Conservation (phyloP, 1,140 invertebrate genomes). For the Orchesella cincta region DNA sequence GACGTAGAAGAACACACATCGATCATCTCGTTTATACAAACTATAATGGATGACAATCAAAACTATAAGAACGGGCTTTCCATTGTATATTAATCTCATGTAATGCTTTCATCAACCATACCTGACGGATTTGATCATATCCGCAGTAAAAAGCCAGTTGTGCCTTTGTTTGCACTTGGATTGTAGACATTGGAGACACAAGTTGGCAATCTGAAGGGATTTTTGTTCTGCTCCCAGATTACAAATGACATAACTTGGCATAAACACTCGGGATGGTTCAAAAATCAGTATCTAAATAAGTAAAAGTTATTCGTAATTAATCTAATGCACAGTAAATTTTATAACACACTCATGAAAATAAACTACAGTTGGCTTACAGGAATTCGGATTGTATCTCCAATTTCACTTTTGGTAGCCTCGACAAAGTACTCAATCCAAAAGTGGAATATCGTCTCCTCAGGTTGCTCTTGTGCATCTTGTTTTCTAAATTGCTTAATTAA, state of each 20-base stretch:
- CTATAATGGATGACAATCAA: constrained; percentile 57
- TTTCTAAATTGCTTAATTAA: constrained; percentile 91
- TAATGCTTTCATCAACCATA: constrained; percentile 51
- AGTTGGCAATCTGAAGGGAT: constrained; percentile 82
- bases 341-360: constrained; percentile 17
- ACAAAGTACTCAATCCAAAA: constrained; percentile 99
- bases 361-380: constrained; percentile 68
- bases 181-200: constrained; percentile 75
- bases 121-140: constrained; percentile 89
- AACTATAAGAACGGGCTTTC: neutral
- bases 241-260: constrained; percentile 93
- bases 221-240: constrained; percentile 91
- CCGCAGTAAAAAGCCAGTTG: constrained; percentile 89
- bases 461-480: constrained; percentile 67
- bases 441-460: constrained; percentile 79
- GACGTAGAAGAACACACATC: constrained; percentile 95
- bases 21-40: constrained; percentile 91
- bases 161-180: constrained; percentile 80
- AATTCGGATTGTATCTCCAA: constrained; percentile 81
- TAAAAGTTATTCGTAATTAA: constrained; percentile 19
- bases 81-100: too few relatives aligned
- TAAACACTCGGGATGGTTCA: constrained; percentile 88
- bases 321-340: neutral
- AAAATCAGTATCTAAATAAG: constrained; percentile 75
- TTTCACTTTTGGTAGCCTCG: constrained; percentile 80